Evolutionary conservation across 2,888 invertebrate species (phyloP).

Genomic region (Malthinus seriepunctatus): DNA sequence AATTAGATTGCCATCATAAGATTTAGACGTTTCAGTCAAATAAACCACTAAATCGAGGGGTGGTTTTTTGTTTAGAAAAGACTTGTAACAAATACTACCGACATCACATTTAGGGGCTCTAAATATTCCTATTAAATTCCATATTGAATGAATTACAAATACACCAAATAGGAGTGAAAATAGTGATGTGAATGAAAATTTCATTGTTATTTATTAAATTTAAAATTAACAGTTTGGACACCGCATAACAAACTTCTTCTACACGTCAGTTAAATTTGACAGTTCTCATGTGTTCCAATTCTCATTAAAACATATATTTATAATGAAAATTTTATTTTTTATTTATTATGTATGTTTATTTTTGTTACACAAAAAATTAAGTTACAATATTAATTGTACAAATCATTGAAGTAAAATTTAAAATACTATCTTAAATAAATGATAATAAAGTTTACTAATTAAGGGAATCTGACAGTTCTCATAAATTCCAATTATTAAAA

Average conservation of each 20-base stretch:
- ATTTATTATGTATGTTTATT: too few species aligned
- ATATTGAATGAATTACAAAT: conserved; percentile 76
- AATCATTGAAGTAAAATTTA: too few species aligned
- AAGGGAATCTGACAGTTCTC: too few species aligned
- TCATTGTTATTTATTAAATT: conserved; percentile 35
- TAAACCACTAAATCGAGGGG: conserved; percentile 71
- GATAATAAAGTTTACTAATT: too few species aligned
- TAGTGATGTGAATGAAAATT: conserved; percentile 64
- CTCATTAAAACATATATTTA: too few species aligned
- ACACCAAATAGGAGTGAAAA: conserved; percentile 66
- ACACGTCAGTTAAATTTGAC: neutral
- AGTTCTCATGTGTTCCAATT: neutral
- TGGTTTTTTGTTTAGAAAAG: conserved; percentile 70
- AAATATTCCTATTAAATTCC: conserved; percentile 74
- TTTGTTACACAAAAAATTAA: too few species aligned
- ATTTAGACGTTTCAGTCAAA: conserved; percentile 63
- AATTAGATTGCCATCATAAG: conserved; percentile 63
- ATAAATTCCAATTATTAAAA: too few species aligned
- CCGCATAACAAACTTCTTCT: neutral
- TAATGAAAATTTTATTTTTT: too few species aligned
- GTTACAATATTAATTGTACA: too few species aligned
- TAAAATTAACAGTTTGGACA: neutral
- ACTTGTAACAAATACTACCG: conserved; percentile 68
- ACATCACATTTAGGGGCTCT: conserved; percentile 69
- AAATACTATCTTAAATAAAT: too few species aligned